phyloP scores from a whole-genome alignment of 37 sponge, comb jelly and placozoan genomes.

The Hexactinellida sp. region DNA sequence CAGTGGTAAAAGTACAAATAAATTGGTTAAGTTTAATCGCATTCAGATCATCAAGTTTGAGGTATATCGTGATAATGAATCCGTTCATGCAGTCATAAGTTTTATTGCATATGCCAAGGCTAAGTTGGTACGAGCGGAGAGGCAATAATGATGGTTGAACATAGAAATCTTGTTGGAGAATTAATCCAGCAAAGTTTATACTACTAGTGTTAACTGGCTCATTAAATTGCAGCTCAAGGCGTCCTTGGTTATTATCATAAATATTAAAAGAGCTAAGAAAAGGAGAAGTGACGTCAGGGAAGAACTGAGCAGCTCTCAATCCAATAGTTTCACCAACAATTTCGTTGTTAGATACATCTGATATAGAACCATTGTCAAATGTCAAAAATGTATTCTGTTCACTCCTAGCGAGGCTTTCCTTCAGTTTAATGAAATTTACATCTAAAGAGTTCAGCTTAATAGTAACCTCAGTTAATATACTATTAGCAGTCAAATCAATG shows the following conservation, averaged over 20 bases:
- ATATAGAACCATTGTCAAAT: background rate
- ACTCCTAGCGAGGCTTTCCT: slow-evolving; percentile 1
- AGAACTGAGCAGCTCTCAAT: background rate
- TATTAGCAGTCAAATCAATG: background rate
- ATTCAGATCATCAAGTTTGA: slow-evolving; percentile 16
- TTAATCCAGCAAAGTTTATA: slow-evolving; percentile 29
- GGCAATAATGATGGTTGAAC: background rate
- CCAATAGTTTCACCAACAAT: background rate
- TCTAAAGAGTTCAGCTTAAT: background rate
- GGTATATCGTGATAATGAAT: background rate
- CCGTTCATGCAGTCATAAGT: slow-evolving; percentile 14
- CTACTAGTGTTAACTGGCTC: slow-evolving; percentile 69
- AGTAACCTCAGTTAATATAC: background rate
- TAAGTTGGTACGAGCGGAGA: slow-evolving; percentile 5
- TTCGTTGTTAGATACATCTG: background rate
- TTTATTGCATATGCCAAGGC: background rate
- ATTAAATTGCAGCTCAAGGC: slow-evolving; percentile 27
- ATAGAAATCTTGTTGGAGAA: slow-evolving; percentile 18
- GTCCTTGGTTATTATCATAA: slow-evolving; percentile 2
- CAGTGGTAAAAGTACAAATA: slow-evolving; percentile 11
- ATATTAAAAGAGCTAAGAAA: background rate
- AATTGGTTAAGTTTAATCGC: background rate
- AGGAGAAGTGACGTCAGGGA: background rate
- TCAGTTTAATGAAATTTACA: slow-evolving; percentile 10
- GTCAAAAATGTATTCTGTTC: background rate